Base-by-base conservation (phyloP, 2,888 invertebrate genomes). In the Incurvaria masculella region DNA sequence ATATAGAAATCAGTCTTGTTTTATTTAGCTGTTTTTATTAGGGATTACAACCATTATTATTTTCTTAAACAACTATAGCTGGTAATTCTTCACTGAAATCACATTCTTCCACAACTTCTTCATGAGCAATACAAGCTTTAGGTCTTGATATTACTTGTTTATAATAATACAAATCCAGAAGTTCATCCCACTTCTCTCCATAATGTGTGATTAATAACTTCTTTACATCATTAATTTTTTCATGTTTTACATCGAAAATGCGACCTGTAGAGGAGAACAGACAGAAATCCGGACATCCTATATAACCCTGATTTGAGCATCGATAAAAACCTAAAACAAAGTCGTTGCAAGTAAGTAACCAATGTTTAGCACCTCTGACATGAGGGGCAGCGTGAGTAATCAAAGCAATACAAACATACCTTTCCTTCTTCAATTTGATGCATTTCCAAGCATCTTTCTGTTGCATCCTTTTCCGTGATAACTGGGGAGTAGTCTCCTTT, bases 161-260 rank as follows among this genome's bases (percentile, higher is more conserved):
- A 44, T 49, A 51, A 51, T 51, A 49, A 46, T 38, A 19, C 44
- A 50, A 46, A 21, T 51, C 49, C 33, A 19, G n/a, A 38, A 50
- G 45, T 49, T 52, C 51, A 44, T 52, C 42, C 50, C 52, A 53
- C 17, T 48, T 44, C 5, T 52, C 49, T 44, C 47, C 51, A 52
- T 46, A 53, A 49, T 53, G 53, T 41, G 50, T 48, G 21, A 46
- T 48, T 45, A 52, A 44, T 49, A 51, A 43, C 44, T 51, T 54
- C 44, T 51, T 54, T 39, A 54, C 49, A 43, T 51, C 49, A 42
- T 49, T 40, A 47, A 40, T n/a, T 47, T 52, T 53, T 42, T 49
- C 46, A 47, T 52, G 46, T 43, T 52, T 50, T 27, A 52, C 52
- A 8, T 49, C 21, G 39, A 51, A n/a, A n/a, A n/a, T n/a, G n/a